Base-by-base conservation (phyloP, 2,888 invertebrate genomes). In the Tetragonisca angustula region DNA sequence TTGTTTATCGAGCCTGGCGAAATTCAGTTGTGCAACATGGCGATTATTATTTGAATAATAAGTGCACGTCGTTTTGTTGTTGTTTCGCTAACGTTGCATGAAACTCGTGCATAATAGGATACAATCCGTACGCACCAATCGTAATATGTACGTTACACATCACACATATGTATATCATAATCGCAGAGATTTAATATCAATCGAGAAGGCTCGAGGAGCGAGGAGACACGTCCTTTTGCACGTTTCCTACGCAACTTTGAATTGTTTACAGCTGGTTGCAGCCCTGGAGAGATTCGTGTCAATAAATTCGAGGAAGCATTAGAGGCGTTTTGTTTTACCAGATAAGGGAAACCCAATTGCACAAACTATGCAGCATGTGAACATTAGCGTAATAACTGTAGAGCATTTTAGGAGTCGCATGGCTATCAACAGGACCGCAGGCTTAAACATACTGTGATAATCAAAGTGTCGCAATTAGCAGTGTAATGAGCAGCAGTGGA, bases 401-500 rank as follows among this genome's bases (percentile, higher is more conserved):
- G 50, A 62, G 85, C 11, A 64, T 65, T 68, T 72, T 56, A 49
- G 36, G 77, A 17, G 69, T 79, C n/a, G 0, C 4, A 75, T 72
- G 72, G 80, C 59, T 75, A 43, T 84, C 65, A 62, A 72, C 65
- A 69, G 62, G 69, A 70, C 52, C 69, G 54, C 73, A 62, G 21
- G 61, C 75, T 76, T 64, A 61, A 69, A 84, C 69, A 75, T 54
- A 32, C 67, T 64, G 73, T 78, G 43, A 81, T 81, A 83, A 74
- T 74, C 78, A 64, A 68, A 65, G 77, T 59, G n/a, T 73, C 54
- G 50, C 19, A 62, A 79, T 75, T 56, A 21, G 72, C 80, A 81
- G 86, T 88, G 92, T 91, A 82, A 93, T 93, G 93, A 92, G 91
- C 67, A 88, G 89, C 83, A 89, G 90, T 80, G 89, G 91, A 79